Base-by-base conservation (phyloP, 2,797 vertebrate genomes). In the Gobio occitaniae region DNA sequence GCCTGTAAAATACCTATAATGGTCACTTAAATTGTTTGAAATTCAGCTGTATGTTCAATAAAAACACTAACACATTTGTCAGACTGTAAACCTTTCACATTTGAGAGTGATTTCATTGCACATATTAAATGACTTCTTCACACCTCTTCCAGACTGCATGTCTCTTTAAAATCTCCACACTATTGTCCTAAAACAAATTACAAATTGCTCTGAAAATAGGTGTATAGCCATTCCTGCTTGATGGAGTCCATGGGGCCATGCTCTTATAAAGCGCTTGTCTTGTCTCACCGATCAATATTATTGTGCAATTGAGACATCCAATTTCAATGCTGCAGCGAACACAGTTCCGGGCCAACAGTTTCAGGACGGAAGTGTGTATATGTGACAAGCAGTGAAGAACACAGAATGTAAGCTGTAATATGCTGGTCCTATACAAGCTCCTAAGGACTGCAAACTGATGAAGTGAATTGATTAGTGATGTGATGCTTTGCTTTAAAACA, bases 211-310 rank as follows among this genome's bases (percentile, higher is more conserved):
- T 54, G 12, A 56, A 69, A 59, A 11, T 54, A 75, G 15, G 29
- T 76, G 63, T 59, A n/a, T 19, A 69, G 48, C 36, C 16, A 56
- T 15, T 50, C 70, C 56, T 83, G 25, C 25, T 41, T 16, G 17
- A 71, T 75, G 8, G 29, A 63, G 5, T 83, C 72, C 48, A 41
- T 9, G 9, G 68, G 72, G 63, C 61, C n/a, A 1, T 47, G 11
- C n/a, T 56, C 63, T 32, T 44, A n/a, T 59, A 69, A 54, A 78
- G 50, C 74, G 9, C 50, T 59, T 56, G 72, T 77, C 63, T 69
- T 77, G 82, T 70, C 63, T 84, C n/a, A 19, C n/a, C 48, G 21
- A 78, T 84, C 82, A 69, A 59, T 84, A 78, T 19, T 4, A 84
- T 84, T 84, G 50, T 48, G 59, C 82, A 84, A 21, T 16, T 32